A percentile compares a stretch with the other conserved stretches of the same genome.
Evolutionary conservation across 2,113 vertebrate genomes (phyloP).

Genomic region (Marmota flaviventris): DNA sequence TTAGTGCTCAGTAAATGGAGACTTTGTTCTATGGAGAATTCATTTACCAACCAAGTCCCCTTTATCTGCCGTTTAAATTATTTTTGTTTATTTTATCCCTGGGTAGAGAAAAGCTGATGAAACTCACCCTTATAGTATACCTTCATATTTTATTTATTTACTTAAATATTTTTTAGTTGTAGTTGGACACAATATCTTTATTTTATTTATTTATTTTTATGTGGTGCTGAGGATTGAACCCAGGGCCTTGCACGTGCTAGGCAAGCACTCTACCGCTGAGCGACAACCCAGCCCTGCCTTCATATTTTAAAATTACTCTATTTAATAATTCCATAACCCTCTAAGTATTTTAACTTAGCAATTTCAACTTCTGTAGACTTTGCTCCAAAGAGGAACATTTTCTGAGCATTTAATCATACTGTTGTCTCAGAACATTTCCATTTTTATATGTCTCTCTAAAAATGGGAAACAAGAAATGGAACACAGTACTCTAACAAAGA

Average conservation of each 20-base stretch:
- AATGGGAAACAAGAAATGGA: slow-evolving; percentile 23
- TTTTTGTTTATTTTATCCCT: neutral
- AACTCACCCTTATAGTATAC: neutral
- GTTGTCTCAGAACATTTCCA: slow-evolving; percentile 52
- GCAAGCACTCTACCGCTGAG: too few relatives aligned
- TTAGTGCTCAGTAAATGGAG: neutral
- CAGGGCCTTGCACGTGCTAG: too few relatives aligned
- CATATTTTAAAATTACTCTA: slow-evolving; percentile 14
- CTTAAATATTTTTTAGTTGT: too few relatives aligned
- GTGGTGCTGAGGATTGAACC: too few relatives aligned
- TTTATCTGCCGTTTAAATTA: neutral
- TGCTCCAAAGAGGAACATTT: slow-evolving; percentile 39
- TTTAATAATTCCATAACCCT: slow-evolving; percentile 54
- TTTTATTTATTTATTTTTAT: too few relatives aligned
- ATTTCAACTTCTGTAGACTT: slow-evolving; percentile 56
- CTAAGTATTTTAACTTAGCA: slow-evolving; percentile 39
- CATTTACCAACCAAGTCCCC: neutral
- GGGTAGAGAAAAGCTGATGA: slow-evolving; percentile 22
- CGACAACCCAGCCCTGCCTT: neutral
- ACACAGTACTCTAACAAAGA: neutral
- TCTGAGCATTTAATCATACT: slow-evolving; percentile 30
- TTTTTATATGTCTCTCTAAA: slow-evolving; percentile 64
- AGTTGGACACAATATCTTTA: too few relatives aligned
- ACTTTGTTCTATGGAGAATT: slow-evolving; percentile 14
- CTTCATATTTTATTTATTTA: neutral